Evolutionary conservation across 1,140 invertebrate species (phyloP), one percentile per base, ranked within the genome.

Genomic region (Drosophila setifemur): DNA sequence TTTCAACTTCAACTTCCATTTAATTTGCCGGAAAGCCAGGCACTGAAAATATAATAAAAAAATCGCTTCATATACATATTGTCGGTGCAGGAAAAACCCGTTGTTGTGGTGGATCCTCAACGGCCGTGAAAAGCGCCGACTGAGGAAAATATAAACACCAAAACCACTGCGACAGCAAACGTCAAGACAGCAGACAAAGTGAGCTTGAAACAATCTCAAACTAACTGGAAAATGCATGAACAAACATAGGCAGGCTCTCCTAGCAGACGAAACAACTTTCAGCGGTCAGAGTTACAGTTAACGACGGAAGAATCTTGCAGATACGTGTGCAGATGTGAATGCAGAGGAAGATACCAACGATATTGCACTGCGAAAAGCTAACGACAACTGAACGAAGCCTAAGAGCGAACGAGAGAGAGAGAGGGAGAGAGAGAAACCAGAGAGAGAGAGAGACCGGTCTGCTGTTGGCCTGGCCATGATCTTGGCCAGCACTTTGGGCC

Each of bases 201-300:
- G 79, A 70, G 71, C 49, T 72, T 54, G 70, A 79, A 79, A 60
- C 60, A 72, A 64, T 79, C 74, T 23, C 28, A 61, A 72, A 16
- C 40, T 79, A 83, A 85, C 79, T 83, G 79, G 81, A 85, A 85
- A 86, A 74, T 67, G 71, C 28, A 64, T 73, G 86, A 85, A 86
- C 79, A 85, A 83, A 79, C 76, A 70, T 70, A 71, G 53, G n/a
- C 35, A 47, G 55, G 29, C 21, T 11, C 7, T 7, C 9, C 9
- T n/a, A 28, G n/a, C 42, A 47, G 53, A 53, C 63, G 12, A 74
- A 74, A 67, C 79, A 83, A 85, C 79, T 83, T 83, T 83, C 81
- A 68, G 67, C 39, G 58, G 48, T 39, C 23, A 25, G 55, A 58
- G 66, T 54, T 60, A 85, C 79, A 86, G 79, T 86, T 85, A 85